Evolutionary conservation across 2,797 vertebrate genomes (phyloP), one percentile per base, ranked within the genome.

Genomic region (Micromesistius poutassou): DNA sequence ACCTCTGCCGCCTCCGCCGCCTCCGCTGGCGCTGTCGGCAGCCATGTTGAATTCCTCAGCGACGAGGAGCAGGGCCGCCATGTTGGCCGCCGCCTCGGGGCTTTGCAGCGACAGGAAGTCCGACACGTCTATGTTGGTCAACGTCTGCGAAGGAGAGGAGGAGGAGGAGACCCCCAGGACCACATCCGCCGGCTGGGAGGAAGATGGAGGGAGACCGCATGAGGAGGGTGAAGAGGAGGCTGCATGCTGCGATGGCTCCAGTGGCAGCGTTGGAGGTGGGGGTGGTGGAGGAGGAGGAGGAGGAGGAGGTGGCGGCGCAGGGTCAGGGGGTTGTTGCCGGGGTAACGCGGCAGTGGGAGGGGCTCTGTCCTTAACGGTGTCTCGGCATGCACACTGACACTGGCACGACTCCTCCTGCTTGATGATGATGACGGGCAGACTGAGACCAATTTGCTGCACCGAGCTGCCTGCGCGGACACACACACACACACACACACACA

Each of bases 371-470:
- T 97, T 99, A 84, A 93, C 93, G 42, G 94, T 93, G 94, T 98
- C 97, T 93, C 98, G 95, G 92, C 98, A 99, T 80, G 96, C 95
- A 88, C 98, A 99, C 76, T 99, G 96, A 89, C 98, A 99, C 94
- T 98, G 97, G 90, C 98, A 99, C 35, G 96, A 96, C 86, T 99
- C 97, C 88, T 99, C 98, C 94, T 99, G 98, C 90, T 99, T 99
- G 91, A 99, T 99, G 92, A 99, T 99, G 90, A 99, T 99, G 90
- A 99, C 97, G 0, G 98, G 98, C 85, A 99, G 94, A 74, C 97
- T 99, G 90, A 99, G 95, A 85, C 98, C 98, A 6, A 99, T 98
- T 93, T 99, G 98, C 86, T 98, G 98, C 82, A 99, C 95, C 0
- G 97, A 93, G 87, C 84, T 97, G 83, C 98, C 98, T 99, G 92